Conservation (phyloP, 2,888 invertebrate species). For the Agriopis marginaria region DNA sequence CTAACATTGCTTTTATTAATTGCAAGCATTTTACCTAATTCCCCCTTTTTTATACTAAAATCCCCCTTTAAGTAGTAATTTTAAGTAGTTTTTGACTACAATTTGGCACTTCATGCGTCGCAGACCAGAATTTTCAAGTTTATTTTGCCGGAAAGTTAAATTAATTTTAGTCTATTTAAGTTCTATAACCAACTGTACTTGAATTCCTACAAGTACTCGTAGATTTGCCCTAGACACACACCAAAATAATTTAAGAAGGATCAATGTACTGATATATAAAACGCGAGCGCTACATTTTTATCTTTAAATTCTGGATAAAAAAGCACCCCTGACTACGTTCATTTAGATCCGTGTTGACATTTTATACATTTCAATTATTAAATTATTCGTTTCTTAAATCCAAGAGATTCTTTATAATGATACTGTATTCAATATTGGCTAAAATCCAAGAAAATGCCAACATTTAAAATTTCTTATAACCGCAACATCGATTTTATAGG, state of each 20-base stretch:
- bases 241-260: background rate
- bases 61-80: conserved; percentile 16
- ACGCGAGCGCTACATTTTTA: too few species aligned
- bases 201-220: background rate
- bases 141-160: background rate
- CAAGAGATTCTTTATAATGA: background rate
- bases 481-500: background rate
- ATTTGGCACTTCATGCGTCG: conserved; percentile 29
- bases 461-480: background rate
- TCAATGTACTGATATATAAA: background rate
- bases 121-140: conserved; percentile 20
- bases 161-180: background rate
- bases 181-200: background rate
- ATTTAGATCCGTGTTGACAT: background rate
- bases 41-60: conserved; percentile 3
- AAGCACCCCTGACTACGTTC: background rate
- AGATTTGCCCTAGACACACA: background rate
- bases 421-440: background rate
- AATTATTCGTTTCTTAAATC: background rate
- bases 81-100: conserved; percentile 27
- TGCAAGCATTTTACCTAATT: conserved; percentile 21
- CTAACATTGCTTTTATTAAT: conserved; percentile 15
- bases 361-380: background rate
- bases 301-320: background rate
- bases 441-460: too few species aligned